Base-by-base conservation (phyloP, 2,888 invertebrate genomes). In the Hydroisotoma schaefferi region DNA sequence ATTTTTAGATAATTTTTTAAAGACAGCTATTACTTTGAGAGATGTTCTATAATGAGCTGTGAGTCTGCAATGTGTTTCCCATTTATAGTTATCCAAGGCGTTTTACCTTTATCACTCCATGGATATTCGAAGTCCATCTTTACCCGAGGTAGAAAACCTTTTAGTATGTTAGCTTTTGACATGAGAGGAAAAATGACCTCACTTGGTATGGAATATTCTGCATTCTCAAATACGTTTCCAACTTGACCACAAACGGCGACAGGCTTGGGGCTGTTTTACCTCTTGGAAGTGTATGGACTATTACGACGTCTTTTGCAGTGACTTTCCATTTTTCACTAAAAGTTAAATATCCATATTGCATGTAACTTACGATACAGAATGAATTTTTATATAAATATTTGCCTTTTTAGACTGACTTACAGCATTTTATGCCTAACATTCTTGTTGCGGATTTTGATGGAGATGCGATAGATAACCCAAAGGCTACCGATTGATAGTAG, bases 51-150 rank as follows among this genome's bases (percentile, higher is more conserved):
- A 33, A 70, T 70, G 0, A 65, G 20, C 52, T 70, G 61, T 0
- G 68, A 63, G 55, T 70, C 70, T 1, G 52, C 48, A 15, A 65
- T 40, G 40, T 70, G 67, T n/a, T 63, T 38, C n/a, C 70, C 68
- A 49, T 70, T 68, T 28, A 68, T 26, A 5, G 67, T 63, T 20
- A 70, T 70, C 68, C 68, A 70, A n/a, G 70, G 70, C 10, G 66
- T 61, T 61, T 70, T 67, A 5, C 62, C 65, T 15, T 44, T 44
- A 0, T 61, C 63, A 6, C 65, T 60, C 38, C 46, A 59, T 0
- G 62, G 40, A 27, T 28, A 23, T 25, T 48, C 44, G 23, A 33
- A 22, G 18, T 67, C 67, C 18, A 63, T 29, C 67, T 67, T 26
- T 43, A 15, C 25, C 27, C 38, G 47, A 8, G n/a, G n/a, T 20